A percentile compares a stretch with the other conserved stretches of the same genome.
These are phyloP conservation scores for Epicauta chinensis DNA, from an alignment of 1,140 invertebrate genomes.

Conservation along the genomic window DNA sequence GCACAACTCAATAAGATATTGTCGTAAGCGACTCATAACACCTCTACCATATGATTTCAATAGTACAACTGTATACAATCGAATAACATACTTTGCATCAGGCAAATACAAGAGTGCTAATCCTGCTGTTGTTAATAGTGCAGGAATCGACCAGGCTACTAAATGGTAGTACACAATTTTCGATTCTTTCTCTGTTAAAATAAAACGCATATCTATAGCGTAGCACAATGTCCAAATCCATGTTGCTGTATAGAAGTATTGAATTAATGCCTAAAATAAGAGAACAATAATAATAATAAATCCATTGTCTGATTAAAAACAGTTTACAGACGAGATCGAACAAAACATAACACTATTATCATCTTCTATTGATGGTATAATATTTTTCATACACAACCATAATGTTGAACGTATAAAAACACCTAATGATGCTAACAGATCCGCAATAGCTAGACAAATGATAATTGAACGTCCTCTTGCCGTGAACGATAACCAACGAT, in stretches of 20 bases:
- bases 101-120: constrained; percentile 67
- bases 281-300: background rate
- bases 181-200: constrained; percentile 56
- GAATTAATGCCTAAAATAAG: constrained; percentile 64
- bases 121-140: constrained; percentile 58
- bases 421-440: constrained; percentile 68
- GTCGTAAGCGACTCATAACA: no score
- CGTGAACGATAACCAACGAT: constrained; percentile 50
- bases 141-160: constrained; percentile 64
- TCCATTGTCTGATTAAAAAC: background rate
- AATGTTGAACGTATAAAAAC: constrained; percentile 63
- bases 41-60: no score
- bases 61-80: background rate
- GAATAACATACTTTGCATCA: constrained; percentile 61
- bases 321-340: constrained; percentile 62
- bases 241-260: constrained; percentile 78
- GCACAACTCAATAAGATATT: no score
- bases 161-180: constrained; percentile 56
- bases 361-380: constrained; percentile 58
- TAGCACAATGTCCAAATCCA: constrained; percentile 82
- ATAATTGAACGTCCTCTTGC: constrained; percentile 63
- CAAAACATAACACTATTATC: constrained; percentile 63
- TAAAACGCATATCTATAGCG: constrained; percentile 67
- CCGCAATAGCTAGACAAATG: constrained; percentile 69
- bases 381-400: constrained; percentile 61